Evolutionary conservation across 1,140 invertebrate genomes (phyloP).

Genomic region (Dendroctonus valens): DNA sequence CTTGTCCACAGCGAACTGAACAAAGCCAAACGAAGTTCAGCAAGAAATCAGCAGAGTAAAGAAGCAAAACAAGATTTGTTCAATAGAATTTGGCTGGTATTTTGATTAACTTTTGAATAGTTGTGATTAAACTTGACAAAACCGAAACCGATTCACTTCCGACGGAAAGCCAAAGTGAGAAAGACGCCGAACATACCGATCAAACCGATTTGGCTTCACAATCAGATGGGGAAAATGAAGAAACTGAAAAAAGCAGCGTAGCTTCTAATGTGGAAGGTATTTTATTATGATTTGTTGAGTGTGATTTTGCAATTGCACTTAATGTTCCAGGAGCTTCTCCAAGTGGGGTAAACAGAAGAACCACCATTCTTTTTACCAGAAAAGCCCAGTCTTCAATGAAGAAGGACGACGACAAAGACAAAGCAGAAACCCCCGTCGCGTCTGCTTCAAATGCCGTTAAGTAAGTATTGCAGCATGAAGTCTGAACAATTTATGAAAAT

Average conservation of each 20-base stretch:
- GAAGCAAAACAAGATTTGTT: not conserved
- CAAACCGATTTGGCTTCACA: conserved; percentile 18
- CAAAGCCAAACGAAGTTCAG: conserved; percentile 37
- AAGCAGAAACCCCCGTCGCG: conserved; percentile 25
- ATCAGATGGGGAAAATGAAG: conserved; percentile 20
- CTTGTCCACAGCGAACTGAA: conserved; percentile 55
- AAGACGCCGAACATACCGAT: conserved; percentile 39
- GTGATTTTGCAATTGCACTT: not conserved
- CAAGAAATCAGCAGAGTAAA: not conserved
- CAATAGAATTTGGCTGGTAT: no score
- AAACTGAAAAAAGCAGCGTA: conserved; percentile 4
- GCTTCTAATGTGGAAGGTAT: conserved; percentile 9
- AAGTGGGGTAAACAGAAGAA: conserved; percentile 73
- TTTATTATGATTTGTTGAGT: conserved; percentile 1
- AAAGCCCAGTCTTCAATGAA: conserved; percentile 62
- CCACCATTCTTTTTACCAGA: conserved; percentile 78
- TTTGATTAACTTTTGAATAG: no score
- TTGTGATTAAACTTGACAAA: not conserved
- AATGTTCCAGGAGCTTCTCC: conserved; percentile 39
- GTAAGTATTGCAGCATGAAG: not conserved
- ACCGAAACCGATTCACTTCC: conserved; percentile 14
- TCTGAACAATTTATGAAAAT: not conserved
- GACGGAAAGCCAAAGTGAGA: conserved; percentile 49
- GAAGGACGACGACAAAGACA: conserved; percentile 43
- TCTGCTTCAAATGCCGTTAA: conserved; percentile 5